phyloP scores from a whole-genome alignment of 2,888 invertebrate genomes.

The Petrolisthes manimaculis region DNA sequence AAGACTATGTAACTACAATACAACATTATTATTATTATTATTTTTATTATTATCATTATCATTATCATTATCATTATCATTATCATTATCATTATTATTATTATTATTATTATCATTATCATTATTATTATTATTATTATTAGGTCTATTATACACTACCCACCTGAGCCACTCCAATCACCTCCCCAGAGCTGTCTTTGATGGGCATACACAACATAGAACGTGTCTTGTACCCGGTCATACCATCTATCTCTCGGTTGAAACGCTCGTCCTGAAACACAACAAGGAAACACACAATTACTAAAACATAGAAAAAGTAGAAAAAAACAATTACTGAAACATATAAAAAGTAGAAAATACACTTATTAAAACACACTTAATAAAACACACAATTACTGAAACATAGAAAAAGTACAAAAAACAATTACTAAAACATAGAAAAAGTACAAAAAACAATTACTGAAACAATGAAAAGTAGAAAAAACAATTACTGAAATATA shows the following conservation, averaged over 20 bases:
- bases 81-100: conserved; percentile 5
- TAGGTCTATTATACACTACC: too few species aligned
- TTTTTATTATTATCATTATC: neutral
- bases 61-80: conserved; percentile 4
- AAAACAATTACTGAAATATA: too few species aligned
- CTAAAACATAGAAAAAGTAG: too few species aligned
- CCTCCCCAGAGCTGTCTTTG: conserved; percentile 92
- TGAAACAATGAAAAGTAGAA: too few species aligned
- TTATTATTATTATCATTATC: neutral
- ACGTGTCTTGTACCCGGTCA: conserved; percentile 92
- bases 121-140: neutral
- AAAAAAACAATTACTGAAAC: too few species aligned
- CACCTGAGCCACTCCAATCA: conserved; percentile 96
- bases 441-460: too few species aligned
- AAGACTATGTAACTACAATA: too few species aligned
- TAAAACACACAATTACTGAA: too few species aligned
- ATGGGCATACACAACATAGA: conserved; percentile 96
- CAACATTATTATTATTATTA: neutral
- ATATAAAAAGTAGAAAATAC: too few species aligned
- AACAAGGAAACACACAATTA: neutral
- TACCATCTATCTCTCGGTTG: conserved; percentile 92
- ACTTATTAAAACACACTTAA: too few species aligned
- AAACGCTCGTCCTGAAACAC: conserved; percentile 83
- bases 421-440: too few species aligned
- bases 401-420: neutral